phyloP scores from a whole-genome alignment of 1,140 invertebrate genomes.

The Druon quercuslanigerum region DNA sequence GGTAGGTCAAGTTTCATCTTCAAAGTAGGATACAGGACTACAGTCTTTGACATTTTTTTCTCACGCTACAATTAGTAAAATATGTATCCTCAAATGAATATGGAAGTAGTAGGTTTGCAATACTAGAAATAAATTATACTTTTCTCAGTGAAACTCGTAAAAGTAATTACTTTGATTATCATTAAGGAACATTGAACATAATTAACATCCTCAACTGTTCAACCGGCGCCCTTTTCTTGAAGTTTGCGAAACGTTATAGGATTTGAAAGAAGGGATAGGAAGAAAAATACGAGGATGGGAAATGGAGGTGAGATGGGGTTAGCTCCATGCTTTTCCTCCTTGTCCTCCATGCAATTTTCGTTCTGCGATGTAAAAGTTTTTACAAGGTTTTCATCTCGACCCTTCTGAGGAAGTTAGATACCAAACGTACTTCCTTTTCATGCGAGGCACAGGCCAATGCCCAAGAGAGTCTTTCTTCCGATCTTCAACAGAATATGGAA shows the following conservation, averaged over 20 bases:
- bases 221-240: conserved; percentile 45
- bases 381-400: conserved; percentile 60
- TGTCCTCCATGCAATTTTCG: conserved; percentile 46
- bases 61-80: not conserved
- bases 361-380: conserved; percentile 58
- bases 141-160: too few species aligned
- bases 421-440: conserved; percentile 50
- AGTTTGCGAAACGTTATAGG: conserved; percentile 37
- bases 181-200: conserved; percentile 36
- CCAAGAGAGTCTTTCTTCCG: conserved; percentile 30
- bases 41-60: not conserved
- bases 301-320: conserved; percentile 16
- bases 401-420: conserved; percentile 40
- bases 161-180: not conserved
- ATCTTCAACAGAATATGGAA: conserved; percentile 31
- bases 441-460: conserved; percentile 24
- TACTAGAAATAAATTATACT: too few species aligned
- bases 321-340: conserved; percentile 8
- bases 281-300: not conserved
- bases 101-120: too few species aligned
- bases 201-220: conserved; percentile 53
- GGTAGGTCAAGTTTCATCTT: not conserved
- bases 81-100: not conserved
- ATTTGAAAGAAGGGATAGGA: not conserved
- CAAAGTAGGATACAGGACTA: not conserved